Evolutionary conservation across 1,140 invertebrate genomes (phyloP), one percentile per base, ranked within the genome.

Genomic region (Aphaenogaster ashmeadi): DNA sequence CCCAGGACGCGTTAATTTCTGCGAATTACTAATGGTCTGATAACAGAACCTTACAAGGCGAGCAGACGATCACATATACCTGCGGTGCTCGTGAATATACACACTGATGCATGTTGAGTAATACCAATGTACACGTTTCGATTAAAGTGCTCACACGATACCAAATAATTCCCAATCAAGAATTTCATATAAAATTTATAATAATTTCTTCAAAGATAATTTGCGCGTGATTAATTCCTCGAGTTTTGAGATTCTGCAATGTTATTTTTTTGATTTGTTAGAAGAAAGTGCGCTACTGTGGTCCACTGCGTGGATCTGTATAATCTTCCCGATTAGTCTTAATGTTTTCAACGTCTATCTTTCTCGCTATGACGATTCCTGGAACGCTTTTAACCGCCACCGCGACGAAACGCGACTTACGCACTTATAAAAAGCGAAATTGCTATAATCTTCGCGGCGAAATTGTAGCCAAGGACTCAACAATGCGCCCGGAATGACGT

Each of bases 1-100:
- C 50, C 58, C 58, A 44, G 58, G 36, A 89, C 67, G 87, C 69
- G 87, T 89, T 89, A 89, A 89, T 89, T 89, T 64, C 88, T 89
- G 74, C 58, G 52, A 79, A 72, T 89, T 89, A 88, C 72, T 87
- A 21, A 52, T 44, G 66, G 38, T 44, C n/a, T 41, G 88, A 89
- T 69, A 21, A 74, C 62, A 44, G 21, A 74, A 56, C 83, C 75
- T 89, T 90, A 87, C 86, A 90, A 47, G 75, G 69, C 18, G 56
- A 54, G 50, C 69, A 21, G n/a, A 52, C 13, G 67, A 21, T 50
- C 50, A 27, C 77, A 38, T 33, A 11, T 64, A 44, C 36, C 52
- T 36, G 69, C 52, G 54, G 36, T n/a, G 1, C n/a, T 58, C 67
- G 47, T 67, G 60, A 79, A 79, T 67, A 54, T 69, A 60, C 27